Evolutionary conservation across 2,888 invertebrate species (phyloP), one percentile per base, ranked within the genome.

Genomic region (Callinectes sapidus): DNA sequence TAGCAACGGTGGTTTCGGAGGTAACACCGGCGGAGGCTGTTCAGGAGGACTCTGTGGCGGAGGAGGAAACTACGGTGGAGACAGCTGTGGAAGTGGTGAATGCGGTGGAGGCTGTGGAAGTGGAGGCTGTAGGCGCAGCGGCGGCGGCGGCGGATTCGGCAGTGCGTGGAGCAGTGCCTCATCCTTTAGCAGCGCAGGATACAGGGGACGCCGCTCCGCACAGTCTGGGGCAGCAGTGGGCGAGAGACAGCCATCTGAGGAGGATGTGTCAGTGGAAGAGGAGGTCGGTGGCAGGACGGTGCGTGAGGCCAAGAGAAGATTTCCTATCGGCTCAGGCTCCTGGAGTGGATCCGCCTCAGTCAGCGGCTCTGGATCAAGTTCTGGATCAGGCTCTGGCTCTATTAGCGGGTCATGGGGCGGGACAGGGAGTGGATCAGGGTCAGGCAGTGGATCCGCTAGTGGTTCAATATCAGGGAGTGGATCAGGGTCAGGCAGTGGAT

Each of bases 401-500:
- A 10, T 86, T 39, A 86, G 86, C 35, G 86, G 86, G 3, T 86
- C 86, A 39, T 61, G 61, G 61, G 85, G 85, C 61, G 18, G 18
- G 18, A 5, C 71, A 28, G 71, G 61, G 18, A 23, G 28, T 8
- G 71, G 71, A n/a, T 71, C 71, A 28, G 71, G 71, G 8, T 71
- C 71, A 28, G 71, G 71, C 2, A 13, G 28, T 71, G 71, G 71
- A 13, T n/a, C n/a, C 23, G 28, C 13, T 10, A 28, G 71, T 71
- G 71, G 71, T 28, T n/a, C n/a, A 6, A n/a, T 23, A 28, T n/a
- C 71, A 71, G 71, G 71, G 1, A 23, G 61, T 61, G 61, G 61
- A n/a, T n/a, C 71, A 71, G 86, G 86, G 5, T 16, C 86, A 86
- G 87, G 55, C 1, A 71, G 89, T 42, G 89, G 89, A n/a, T 71